Conservation (phyloP, 2,888 invertebrate species). For the Coenonympha glycerion region DNA sequence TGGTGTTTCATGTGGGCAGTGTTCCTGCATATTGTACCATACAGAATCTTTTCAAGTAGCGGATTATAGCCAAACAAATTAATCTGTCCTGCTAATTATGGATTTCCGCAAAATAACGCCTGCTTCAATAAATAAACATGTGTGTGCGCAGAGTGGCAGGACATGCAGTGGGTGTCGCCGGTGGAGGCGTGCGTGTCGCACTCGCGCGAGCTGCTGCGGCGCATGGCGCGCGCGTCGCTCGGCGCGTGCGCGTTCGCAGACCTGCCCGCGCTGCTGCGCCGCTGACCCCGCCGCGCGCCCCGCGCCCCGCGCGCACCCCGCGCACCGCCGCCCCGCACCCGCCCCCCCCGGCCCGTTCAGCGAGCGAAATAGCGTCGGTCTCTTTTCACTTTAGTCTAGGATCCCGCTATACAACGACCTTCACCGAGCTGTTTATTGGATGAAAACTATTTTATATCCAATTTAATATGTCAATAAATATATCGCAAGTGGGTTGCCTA, state of each 20-base stretch:
- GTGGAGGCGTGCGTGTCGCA: slow-evolving; percentile 95
- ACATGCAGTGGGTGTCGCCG: slow-evolving; percentile 92
- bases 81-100: no score
- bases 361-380: neutral
- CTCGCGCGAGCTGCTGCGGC: slow-evolving; percentile 89
- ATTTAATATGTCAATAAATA: no score
- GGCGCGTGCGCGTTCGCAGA: slow-evolving; percentile 97
- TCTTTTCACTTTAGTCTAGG: neutral
- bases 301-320: neutral
- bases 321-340: neutral
- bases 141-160: slow-evolving; percentile 84
- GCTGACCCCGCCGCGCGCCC: slow-evolving; percentile 71
- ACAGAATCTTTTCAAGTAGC: no score
- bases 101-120: no score
- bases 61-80: no score
- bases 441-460: no score
- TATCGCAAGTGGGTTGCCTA: no score
- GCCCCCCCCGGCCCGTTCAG: neutral
- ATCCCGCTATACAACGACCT: no score
- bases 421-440: no score
- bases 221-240: slow-evolving; percentile 92
- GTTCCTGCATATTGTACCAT: no score
- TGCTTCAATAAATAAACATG: no score
- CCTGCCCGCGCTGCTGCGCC: slow-evolving; percentile 86
- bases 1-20: no score